Percentiles rank a stretch among this genome's conserved stretches.
phyloP scores from a whole-genome alignment of 2,888 invertebrate species.

The Cephus rjabovi region DNA sequence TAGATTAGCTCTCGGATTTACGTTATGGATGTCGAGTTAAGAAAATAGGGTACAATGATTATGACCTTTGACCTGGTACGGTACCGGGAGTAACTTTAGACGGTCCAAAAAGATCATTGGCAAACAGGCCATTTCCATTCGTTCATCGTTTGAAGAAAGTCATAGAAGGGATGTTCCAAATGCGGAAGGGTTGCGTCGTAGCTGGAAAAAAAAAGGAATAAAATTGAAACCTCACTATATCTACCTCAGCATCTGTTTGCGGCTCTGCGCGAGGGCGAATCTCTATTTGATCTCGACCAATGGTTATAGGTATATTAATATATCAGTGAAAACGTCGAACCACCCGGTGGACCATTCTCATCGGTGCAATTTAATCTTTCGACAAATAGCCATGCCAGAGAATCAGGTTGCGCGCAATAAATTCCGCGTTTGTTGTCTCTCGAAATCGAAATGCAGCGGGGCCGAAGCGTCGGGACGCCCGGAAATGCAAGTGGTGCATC shows the following conservation, averaged over 20 bases:
- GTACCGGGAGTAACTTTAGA: background rate
- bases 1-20: no score
- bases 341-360: background rate
- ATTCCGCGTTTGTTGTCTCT: slow-evolving; percentile 11
- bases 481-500: background rate
- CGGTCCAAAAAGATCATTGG: background rate
- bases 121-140: background rate
- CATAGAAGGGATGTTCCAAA: background rate
- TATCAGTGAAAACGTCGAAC: background rate
- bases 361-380: slow-evolving; percentile 36
- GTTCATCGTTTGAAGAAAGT: background rate
- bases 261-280: background rate
- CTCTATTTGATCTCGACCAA: background rate
- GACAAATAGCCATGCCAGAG: slow-evolving; percentile 30
- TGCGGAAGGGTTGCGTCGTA: background rate
- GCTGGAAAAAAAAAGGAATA: background rate
- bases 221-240: background rate
- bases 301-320: background rate
- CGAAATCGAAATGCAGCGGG: background rate
- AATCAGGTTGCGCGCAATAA: slow-evolving; percentile 33
- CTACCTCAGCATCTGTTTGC: background rate
- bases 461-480: background rate
- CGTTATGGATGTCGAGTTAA: no score
- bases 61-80: no score
- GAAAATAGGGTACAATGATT: no score